Base-by-base conservation (phyloP, 2,888 invertebrate genomes). In the Caenorhabditis panamensis region DNA sequence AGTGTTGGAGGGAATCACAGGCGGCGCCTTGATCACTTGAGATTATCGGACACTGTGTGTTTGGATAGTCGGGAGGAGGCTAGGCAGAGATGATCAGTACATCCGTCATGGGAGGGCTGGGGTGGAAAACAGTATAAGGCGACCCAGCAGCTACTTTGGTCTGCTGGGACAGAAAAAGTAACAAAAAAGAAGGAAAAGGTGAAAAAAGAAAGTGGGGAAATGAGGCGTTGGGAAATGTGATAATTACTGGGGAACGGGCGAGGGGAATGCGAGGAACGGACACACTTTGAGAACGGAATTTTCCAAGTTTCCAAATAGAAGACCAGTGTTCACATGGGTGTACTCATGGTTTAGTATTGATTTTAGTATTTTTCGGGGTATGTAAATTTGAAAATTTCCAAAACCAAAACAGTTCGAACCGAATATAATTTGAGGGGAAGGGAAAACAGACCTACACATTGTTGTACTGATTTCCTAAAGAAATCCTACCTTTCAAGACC, bases 211-310 rank as follows among this genome's bases (percentile, higher is more conserved):
- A 31, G 4, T 31, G 31, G n/a, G 18, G 51, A 61, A 58, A 62
- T 28, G 58, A 58, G 28, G 71, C 56, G 71, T 31, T 36, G 51
- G 71, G 54, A 37, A 54, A 58, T 47, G 61, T 36, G 62, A 71
- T 56, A 62, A 62, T 54, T 54, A 41, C 41, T 6, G 41, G 8
- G 16, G 28, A 54, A 54, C n/a, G 26, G 54, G 54, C 11, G 16
- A 18, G 20, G 8, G 20, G 20, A 20, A 49, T 8, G 49, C n/a
- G 18, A 47, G 6, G 6, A 11, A 3, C 16, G 13, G 47, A 16
- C 13, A 1, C 13, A 16, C 24, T 58, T 58, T 20, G 58, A 58
- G 11, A 58, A 24, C 1, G 20, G 53, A 22, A 26, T 26, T 24
- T 47, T n/a, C n/a, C n/a, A n/a, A n/a, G n/a, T n/a, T n/a, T n/a